phyloP scores from a whole-genome alignment of 2,888 invertebrate genomes.

The Autographa gamma region DNA sequence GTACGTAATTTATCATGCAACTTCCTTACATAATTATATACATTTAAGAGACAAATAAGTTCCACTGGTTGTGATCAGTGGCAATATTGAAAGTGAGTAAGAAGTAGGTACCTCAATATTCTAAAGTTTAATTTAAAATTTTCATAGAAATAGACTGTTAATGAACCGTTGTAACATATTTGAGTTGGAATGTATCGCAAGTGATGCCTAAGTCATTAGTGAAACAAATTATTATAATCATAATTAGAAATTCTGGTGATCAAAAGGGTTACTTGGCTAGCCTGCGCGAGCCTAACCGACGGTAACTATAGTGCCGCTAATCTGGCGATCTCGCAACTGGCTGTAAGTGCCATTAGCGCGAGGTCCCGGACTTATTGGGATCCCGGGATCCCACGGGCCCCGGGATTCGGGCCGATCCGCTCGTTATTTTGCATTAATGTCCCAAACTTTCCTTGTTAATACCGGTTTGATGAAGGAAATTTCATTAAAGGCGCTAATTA shows the following conservation, averaged over 20 bases:
- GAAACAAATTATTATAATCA: background rate
- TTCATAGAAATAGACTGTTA: too few relatives aligned
- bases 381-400: slow-evolving; percentile 67
- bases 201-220: background rate
- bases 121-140: too few relatives aligned
- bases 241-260: background rate
- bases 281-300: slow-evolving; percentile 28
- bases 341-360: slow-evolving; percentile 78
- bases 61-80: too few relatives aligned
- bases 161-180: too few relatives aligned
- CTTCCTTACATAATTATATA: too few relatives aligned
- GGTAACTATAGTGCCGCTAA: slow-evolving; percentile 63
- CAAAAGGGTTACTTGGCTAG: slow-evolving; percentile 5
- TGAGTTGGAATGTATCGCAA: too few relatives aligned
- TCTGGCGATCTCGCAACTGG: slow-evolving; percentile 74
- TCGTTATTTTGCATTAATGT: slow-evolving; percentile 84
- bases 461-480: slow-evolving; percentile 79
- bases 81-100: too few relatives aligned
- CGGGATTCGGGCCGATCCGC: slow-evolving; percentile 74
- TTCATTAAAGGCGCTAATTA: slow-evolving; percentile 74
- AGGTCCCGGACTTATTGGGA: slow-evolving; percentile 71
- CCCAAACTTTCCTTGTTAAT: slow-evolving; percentile 78
- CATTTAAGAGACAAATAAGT: too few relatives aligned
- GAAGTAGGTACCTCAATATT: too few relatives aligned
- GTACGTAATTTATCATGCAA: too few relatives aligned